Base-by-base conservation (phyloP, 2,113 vertebrate genomes). In the Odocoileus virginianus region DNA sequence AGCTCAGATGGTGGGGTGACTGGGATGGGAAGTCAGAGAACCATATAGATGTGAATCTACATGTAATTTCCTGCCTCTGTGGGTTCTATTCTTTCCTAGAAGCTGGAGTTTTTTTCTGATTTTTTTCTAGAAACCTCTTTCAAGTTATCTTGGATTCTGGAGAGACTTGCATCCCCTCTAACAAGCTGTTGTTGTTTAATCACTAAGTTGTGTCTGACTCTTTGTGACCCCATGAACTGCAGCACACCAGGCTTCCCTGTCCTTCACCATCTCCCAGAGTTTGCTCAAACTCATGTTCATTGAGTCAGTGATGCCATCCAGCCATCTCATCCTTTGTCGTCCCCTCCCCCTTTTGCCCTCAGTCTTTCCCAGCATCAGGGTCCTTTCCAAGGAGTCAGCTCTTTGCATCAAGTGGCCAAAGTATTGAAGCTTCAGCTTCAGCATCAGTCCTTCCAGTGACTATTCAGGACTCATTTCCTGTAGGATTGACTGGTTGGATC, bases 91-190 rank as follows among this genome's bases (percentile, higher is more conserved):
- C 60, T 96, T 60, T 55, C 8, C 85, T 87, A 47, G 89, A 81
- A 86, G 25, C 33, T 67, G 15, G 21, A n/a, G 10, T 33, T 92
- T 57, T 57, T 67, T 25, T 30, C 86, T 61, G 30, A 19, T 79
- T 95, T 88, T 90, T 88, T 90, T 92, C 43, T 87, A 47, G 74
- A 84, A 89, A 21, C 13, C 23, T 81, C 67, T 74, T 93, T 94
- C 15, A 60, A 33, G 13, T 87, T 55, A 78, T 43, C 27, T 14
- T 84, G 21, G 40, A 64, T 28, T 58, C 52, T 82, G 28, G 47
- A 30, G 6, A 87, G 30, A 52, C 86, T 47, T 83, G 7, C 3
- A 27, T 79, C 28, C 11, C 3, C 40, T n/a, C 11, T 54, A 81
- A 16, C 6, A 33, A 90, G 28, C 6, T 67, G 2, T 50, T 43